Evolutionary conservation across 2,113 vertebrate species (phyloP).

Genomic region (Elgaria multicarinata): DNA sequence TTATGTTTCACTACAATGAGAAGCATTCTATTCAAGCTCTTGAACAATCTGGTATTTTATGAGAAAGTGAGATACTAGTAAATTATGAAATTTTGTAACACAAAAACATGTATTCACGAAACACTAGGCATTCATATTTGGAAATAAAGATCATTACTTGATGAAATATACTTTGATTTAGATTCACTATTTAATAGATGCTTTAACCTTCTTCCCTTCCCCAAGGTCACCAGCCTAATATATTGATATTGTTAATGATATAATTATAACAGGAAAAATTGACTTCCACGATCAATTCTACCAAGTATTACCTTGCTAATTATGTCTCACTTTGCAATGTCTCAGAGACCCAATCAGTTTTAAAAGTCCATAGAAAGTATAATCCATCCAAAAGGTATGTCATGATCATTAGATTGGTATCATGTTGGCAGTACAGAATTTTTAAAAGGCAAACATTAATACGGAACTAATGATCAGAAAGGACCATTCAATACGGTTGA

Average conservation of each 20-base stretch:
- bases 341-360: constrained; percentile 41
- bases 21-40: not conserved
- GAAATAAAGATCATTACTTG: not conserved
- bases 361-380: not conserved
- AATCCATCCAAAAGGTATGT: constrained; percentile 8
- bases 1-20: not conserved
- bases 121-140: not conserved
- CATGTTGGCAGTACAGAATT: not conserved
- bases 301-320: constrained; percentile 45
- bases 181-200: not conserved
- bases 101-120: not conserved
- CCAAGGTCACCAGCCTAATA: not conserved
- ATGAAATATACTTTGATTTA: not conserved
- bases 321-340: constrained; percentile 53
- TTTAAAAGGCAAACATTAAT: constrained; percentile 8
- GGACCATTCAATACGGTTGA: not conserved
- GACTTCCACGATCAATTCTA: constrained; percentile 44
- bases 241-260: constrained; percentile 43
- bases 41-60: not conserved
- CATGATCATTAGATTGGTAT: constrained; percentile 14
- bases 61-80: not conserved
- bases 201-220: not conserved
- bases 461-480: not conserved
- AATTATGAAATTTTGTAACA: not conserved
- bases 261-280: constrained; percentile 49